Conservation (phyloP, 2,888 invertebrate species). For the Andrena dorsata region DNA sequence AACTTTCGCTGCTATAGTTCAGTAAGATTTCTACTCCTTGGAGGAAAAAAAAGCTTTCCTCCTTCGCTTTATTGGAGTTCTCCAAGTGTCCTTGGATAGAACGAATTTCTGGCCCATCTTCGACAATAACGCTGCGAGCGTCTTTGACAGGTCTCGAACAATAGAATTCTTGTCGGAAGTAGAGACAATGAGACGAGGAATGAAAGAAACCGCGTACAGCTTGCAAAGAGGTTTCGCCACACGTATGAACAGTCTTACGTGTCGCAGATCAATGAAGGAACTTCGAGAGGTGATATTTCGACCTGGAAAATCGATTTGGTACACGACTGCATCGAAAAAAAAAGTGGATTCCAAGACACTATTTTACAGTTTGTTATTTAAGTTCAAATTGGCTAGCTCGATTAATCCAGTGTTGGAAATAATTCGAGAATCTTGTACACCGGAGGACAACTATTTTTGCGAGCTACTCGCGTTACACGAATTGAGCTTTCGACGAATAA, state of each 20-base stretch:
- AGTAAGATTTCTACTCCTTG: constrained; percentile 21
- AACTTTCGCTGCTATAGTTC: not conserved
- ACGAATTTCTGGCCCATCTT: constrained; percentile 49
- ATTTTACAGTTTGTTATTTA: not conserved
- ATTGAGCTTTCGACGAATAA: too few species aligned
- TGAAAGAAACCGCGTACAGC: constrained; percentile 43
- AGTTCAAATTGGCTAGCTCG: not conserved
- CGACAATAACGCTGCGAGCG: constrained; percentile 61
- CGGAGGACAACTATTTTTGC: too few species aligned
- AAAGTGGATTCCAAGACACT: not conserved
- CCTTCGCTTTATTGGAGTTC: constrained; percentile 26
- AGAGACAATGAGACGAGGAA: constrained; percentile 52
- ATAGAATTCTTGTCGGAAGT: constrained; percentile 59
- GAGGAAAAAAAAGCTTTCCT: constrained; percentile 18
- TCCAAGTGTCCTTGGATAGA: constrained; percentile 48
- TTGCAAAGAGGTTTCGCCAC: not conserved
- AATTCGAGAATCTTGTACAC: not conserved
- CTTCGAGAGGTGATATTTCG: not conserved
- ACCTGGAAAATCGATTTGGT: not conserved
- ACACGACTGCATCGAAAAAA: not conserved
- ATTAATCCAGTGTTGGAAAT: not conserved
- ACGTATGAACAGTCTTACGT: not conserved
- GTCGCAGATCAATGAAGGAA: not conserved
- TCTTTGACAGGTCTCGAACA: constrained; percentile 61
- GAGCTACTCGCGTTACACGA: too few species aligned